Conservation (phyloP, 2,797 vertebrate species). For the Otolemur crassicaudatus region DNA sequence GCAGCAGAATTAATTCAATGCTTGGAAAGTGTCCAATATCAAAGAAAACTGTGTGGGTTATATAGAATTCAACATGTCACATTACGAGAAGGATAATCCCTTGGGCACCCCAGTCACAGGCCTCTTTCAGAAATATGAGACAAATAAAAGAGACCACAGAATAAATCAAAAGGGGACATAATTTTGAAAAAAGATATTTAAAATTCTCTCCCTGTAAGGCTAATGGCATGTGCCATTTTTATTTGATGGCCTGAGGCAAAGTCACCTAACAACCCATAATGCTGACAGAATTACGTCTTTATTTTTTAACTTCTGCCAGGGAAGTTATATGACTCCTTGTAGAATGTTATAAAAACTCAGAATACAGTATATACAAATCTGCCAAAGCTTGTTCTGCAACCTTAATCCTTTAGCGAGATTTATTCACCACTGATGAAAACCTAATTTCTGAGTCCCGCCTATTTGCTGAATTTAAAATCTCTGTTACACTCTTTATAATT, state of each 20-base stretch:
- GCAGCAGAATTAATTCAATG: slow-evolving; percentile 51
- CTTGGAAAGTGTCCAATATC: slow-evolving; percentile 63
- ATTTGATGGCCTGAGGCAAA: slow-evolving; percentile 75
- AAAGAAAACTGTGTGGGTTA: slow-evolving; percentile 55
- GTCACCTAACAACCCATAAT: slow-evolving; percentile 63
- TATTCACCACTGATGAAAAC: slow-evolving; percentile 66
- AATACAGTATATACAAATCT: slow-evolving; percentile 43
- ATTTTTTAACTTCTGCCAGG: slow-evolving; percentile 64
- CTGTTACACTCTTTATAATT: slow-evolving; percentile 70
- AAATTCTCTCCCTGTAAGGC: slow-evolving; percentile 54
- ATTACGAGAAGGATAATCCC: background rate
- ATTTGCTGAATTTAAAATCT: slow-evolving; percentile 78
- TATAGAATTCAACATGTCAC: slow-evolving; percentile 55
- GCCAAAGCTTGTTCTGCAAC: background rate
- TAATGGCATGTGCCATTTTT: slow-evolving; percentile 73
- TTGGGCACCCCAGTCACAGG: background rate
- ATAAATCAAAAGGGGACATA: slow-evolving; percentile 69
- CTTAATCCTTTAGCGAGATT: slow-evolving; percentile 67
- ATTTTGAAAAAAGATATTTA: slow-evolving; percentile 74
- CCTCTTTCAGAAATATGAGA: slow-evolving; percentile 60
- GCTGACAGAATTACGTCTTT: slow-evolving; percentile 76
- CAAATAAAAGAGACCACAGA: slow-evolving; percentile 46
- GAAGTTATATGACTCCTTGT: slow-evolving; percentile 57
- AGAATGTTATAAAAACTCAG: slow-evolving; percentile 58
- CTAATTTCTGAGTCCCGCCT: slow-evolving; percentile 71